Conservation (phyloP, 2,113 vertebrate species). For the Marmota flaviventris region DNA sequence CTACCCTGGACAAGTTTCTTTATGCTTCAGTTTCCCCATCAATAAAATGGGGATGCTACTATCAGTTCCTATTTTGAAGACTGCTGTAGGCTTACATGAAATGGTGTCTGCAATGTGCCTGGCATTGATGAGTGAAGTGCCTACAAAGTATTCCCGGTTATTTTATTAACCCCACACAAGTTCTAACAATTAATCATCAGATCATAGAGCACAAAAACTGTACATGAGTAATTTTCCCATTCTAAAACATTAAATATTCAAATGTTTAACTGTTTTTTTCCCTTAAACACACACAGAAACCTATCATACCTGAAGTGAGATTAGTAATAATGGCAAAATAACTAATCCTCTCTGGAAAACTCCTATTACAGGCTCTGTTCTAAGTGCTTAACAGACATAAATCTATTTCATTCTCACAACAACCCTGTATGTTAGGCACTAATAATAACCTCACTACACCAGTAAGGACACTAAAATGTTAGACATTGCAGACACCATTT, state of each 20-base stretch:
- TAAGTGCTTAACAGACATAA: not conserved
- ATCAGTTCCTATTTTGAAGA: not conserved
- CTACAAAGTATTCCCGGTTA: not conserved
- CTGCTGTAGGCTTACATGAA: not conserved
- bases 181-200: not conserved
- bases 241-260: not conserved
- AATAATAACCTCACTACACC: not conserved
- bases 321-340: not conserved
- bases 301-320: not conserved
- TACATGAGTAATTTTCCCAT: not conserved
- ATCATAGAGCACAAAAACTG: not conserved
- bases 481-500: too few relatives aligned
- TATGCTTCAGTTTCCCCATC: not conserved
- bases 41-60: not conserved
- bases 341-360: not conserved
- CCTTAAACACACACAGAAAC: not conserved
- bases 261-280: not conserved
- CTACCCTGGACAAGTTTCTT: not conserved
- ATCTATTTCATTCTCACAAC: not conserved
- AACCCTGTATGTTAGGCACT: not conserved
- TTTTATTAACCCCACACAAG: not conserved
- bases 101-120: not conserved
- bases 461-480: not conserved
- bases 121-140: not conserved
- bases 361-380: not conserved